Conservation (phyloP, 2,113 vertebrate species). For the Chaetorhynchus papuensis region DNA sequence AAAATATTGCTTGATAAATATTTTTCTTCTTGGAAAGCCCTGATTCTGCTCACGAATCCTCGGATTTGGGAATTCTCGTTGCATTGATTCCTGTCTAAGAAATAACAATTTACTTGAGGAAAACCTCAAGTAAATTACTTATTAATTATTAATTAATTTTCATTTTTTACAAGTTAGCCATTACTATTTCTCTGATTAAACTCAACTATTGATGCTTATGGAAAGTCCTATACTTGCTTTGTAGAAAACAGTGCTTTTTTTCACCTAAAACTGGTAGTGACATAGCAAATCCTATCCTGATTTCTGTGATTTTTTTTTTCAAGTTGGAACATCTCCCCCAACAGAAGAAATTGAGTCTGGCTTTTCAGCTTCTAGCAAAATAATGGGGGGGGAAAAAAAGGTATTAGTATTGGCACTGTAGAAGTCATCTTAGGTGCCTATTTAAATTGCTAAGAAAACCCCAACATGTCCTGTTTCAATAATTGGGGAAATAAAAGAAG, state of each 20-base stretch:
- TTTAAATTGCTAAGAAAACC: background rate
- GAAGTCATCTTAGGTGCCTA: background rate
- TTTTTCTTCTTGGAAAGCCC: background rate
- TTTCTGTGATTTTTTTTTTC: background rate
- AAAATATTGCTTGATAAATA: background rate
- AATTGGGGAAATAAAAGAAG: background rate
- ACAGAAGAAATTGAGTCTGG: background rate
- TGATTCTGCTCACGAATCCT: background rate
- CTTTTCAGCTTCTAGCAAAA: background rate
- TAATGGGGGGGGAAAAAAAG: fast-evolving
- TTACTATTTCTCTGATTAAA: background rate
- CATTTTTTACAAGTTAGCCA: background rate
- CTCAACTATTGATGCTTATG: background rate
- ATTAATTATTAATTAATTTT: background rate
- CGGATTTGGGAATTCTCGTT: background rate
- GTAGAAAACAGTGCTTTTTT: background rate
- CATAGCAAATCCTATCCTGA: background rate
- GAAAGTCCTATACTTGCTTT: background rate
- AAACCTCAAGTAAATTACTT: background rate
- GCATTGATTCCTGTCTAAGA: background rate
- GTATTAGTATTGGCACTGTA: background rate
- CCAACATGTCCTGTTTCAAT: background rate
- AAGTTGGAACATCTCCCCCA: background rate
- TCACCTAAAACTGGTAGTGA: background rate
- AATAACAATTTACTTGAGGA: background rate